Conservation (phyloP, 2,113 vertebrate genomes). For the Petroica traversi region DNA sequence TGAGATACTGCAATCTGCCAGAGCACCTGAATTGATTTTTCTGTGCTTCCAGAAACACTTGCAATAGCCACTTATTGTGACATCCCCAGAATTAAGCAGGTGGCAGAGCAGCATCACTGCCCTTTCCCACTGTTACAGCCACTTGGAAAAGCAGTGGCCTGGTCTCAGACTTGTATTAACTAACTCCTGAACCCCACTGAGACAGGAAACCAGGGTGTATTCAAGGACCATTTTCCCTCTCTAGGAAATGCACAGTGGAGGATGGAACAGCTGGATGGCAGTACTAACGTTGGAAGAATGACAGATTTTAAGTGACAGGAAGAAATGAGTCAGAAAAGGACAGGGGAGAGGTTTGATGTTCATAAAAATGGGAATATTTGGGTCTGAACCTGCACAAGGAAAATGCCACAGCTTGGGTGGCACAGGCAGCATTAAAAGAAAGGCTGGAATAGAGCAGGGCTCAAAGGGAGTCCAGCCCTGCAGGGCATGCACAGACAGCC, state of each 20-base stretch:
- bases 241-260: not conserved
- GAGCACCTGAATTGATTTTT: not conserved
- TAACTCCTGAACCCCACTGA: not conserved
- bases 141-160: not conserved
- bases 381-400: not conserved
- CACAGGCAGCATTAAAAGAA: not conserved
- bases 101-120: not conserved
- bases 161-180: not conserved
- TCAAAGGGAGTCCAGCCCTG: not conserved
- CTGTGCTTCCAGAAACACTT: not conserved
- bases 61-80: not conserved
- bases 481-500: not conserved
- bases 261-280: not conserved
- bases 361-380: not conserved
- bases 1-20: not conserved
- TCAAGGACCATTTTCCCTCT: not conserved
- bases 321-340: not conserved
- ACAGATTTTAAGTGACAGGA: not conserved
- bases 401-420: fast-evolving
- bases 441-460: not conserved
- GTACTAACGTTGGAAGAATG: not conserved
- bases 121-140: not conserved
- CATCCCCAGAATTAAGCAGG: not conserved
- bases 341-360: not conserved
- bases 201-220: not conserved